Evolutionary conservation across 1,140 invertebrate genomes (phyloP).

Genomic region (Pseudomyrmex pallidus): DNA sequence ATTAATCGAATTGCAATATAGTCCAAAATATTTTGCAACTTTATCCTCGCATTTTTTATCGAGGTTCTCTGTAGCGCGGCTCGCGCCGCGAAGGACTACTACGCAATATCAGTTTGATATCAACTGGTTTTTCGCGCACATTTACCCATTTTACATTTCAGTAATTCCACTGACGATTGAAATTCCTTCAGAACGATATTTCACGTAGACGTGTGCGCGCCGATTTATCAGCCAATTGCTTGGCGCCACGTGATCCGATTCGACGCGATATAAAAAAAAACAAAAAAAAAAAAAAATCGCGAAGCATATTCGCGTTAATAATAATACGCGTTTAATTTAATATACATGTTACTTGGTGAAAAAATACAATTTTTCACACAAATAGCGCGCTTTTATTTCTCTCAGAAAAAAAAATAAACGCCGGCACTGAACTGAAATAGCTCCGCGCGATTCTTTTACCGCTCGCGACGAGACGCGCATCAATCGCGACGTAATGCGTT

Average conservation of each 20-base stretch:
- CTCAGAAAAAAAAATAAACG: too few relatives aligned
- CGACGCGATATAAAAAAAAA: not conserved
- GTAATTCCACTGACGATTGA: constrained; percentile 80
- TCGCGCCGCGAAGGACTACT: not conserved
- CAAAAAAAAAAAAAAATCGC: constrained; percentile 1
- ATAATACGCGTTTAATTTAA: too few relatives aligned
- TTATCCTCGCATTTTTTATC: constrained; percentile 8
- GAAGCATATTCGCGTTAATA: not conserved
- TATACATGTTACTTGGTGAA: too few relatives aligned
- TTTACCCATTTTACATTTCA: constrained; percentile 61
- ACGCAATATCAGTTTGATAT: constrained; percentile 40
- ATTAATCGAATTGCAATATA: not conserved
- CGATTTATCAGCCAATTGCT: constrained; percentile 43
- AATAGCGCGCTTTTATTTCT: too few relatives aligned
- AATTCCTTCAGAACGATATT: constrained; percentile 73
- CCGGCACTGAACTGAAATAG: too few relatives aligned
- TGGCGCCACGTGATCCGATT: not conserved
- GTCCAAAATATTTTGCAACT: not conserved
- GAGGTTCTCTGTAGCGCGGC: not conserved
- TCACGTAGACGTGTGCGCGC: not conserved
- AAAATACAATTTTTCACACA: too few relatives aligned
- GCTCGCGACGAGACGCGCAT: not conserved
- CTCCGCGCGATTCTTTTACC: not conserved
- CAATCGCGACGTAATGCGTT: not conserved
- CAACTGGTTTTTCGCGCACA: constrained; percentile 26